Base-by-base conservation (phyloP, 2,888 invertebrate genomes). In the Andrena marginata region DNA sequence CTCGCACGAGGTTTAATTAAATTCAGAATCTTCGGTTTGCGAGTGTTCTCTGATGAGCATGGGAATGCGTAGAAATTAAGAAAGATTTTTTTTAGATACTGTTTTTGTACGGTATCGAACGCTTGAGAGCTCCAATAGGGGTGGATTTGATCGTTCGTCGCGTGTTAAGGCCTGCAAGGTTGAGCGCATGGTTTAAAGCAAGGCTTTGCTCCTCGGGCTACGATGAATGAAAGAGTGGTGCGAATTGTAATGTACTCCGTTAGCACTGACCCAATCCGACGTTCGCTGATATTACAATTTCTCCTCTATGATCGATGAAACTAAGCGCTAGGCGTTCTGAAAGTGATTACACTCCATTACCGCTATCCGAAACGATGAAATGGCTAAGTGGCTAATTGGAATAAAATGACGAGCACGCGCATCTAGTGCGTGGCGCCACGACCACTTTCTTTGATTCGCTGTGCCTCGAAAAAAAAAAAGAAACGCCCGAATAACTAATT, bases 231-330 rank as follows among this genome's bases (percentile, higher is more conserved):
- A 42, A 42, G 4, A 42, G 42, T 16, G 42, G 13, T 3, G 13
- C 4, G 42, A 48, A 20, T 23, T 56, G 4, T 10, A 4, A 26
- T 56, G 4, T 56, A 26, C 10, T 23, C 8, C 20, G 56, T 23
- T 56, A 56, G 26, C 20, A 6, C n/a, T 51, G 51, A 64, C 26
- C 23, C 42, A 20, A 73, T 42, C 33, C 10, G 54, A 13, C 42
- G 48, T 74, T 49, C n/a, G 23, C 49, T 10, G 23, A 59, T n/a
- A 16, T n/a, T 35, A 2, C n/a, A 23, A 51, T 75, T 75, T 69
- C 49, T 60, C 33, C 59, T 48, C 7, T n/a, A 26, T 20, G n/a
- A 16, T 23, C 10, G 59, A 74, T 13, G 23, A n/a, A 6, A 31
- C 29, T 60, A 60, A 8, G 7, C n/a, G 7, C 31, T 60, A 33